Base-by-base conservation (phyloP, 2,113 vertebrate genomes). In the Hippocampus abdominalis region DNA sequence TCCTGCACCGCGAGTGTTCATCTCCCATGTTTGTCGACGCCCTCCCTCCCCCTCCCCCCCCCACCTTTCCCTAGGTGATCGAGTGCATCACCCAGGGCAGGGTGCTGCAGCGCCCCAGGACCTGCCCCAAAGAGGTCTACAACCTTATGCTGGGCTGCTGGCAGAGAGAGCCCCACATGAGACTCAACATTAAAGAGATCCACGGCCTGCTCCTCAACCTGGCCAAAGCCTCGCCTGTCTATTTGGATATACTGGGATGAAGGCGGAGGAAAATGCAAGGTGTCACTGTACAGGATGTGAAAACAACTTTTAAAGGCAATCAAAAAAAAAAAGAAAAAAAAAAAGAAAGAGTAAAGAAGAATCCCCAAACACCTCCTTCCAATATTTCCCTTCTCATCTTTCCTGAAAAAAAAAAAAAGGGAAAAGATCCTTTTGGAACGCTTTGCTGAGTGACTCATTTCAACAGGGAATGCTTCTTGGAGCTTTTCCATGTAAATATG, bases 101-200 rank as follows among this genome's bases (percentile, higher is more conserved):
- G 81, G 97, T 99, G 73, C 93, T 99, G 84, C 96, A 99, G 90
- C 92, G 97, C 81, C 97, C 97, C 75, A 93, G 97, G 79, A 98
- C 95, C 0, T 98, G 97, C 88, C 95, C 93, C 36, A 98, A 98
- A 84, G 96, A 99, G 88, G 95, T 98, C n/a, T 99, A 99, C 2
- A 96, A 99, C 86, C 92, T 99, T 88, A 99, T 99, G 97, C 90
- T 99, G 88, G 97, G 97, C 70, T 99, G 97, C 89, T 99, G 97
- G 97, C 97, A 98, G 81, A 86, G 97, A 57, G 97, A 99, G 83
- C 97, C 97, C 5, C 96, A 99, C 84, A 96, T 97, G 93, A 94
- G 97, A 90, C 95, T 98, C 82, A 97, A 95, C 92, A 99, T 99
- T 87, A 98, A 96, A 87, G 95, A 98, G 90, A 98, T 99, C 88